Conservation (phyloP, 2,888 invertebrate genomes). For the Palloptera scutellata region DNA sequence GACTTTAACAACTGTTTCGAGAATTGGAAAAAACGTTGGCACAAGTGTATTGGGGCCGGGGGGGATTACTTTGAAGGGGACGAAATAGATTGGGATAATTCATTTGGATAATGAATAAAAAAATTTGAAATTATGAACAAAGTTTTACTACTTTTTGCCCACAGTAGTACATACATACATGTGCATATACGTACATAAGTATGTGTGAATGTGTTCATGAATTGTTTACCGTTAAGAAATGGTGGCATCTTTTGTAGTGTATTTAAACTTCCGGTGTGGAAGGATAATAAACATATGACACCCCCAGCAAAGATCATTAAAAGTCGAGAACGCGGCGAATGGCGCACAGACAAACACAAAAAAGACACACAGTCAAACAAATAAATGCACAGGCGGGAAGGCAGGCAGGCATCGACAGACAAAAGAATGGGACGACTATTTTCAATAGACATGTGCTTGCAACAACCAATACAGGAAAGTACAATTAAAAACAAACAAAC, state of each 20-base stretch:
- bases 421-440: neutral
- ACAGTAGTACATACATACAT: too few relatives aligned
- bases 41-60: too few relatives aligned
- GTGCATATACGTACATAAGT: too few relatives aligned
- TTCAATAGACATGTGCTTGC: neutral
- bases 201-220: too few relatives aligned
- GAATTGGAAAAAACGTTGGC: too few relatives aligned
- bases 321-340: slow-evolving; percentile 25
- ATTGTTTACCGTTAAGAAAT: slow-evolving; percentile 27
- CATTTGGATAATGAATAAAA: too few relatives aligned
- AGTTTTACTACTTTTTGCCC: too few relatives aligned
- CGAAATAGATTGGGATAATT: too few relatives aligned
- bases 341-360: slow-evolving; percentile 17
- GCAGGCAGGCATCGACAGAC: slow-evolving; percentile 21
- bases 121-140: too few relatives aligned
- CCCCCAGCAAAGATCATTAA: slow-evolving; percentile 43
- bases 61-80: too few relatives aligned
- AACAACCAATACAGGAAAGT: slow-evolving; percentile 19
- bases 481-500: slow-evolving; percentile 2
- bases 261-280: slow-evolving; percentile 43
- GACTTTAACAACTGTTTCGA: too few relatives aligned
- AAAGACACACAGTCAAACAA: slow-evolving; percentile 19
- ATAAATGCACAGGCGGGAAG: slow-evolving; percentile 25
- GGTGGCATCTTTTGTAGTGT: slow-evolving; percentile 18
- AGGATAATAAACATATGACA: slow-evolving; percentile 46